Evolutionary conservation across 1,140 invertebrate species (phyloP).

Genomic region (Thalassaphorura encarpata): DNA sequence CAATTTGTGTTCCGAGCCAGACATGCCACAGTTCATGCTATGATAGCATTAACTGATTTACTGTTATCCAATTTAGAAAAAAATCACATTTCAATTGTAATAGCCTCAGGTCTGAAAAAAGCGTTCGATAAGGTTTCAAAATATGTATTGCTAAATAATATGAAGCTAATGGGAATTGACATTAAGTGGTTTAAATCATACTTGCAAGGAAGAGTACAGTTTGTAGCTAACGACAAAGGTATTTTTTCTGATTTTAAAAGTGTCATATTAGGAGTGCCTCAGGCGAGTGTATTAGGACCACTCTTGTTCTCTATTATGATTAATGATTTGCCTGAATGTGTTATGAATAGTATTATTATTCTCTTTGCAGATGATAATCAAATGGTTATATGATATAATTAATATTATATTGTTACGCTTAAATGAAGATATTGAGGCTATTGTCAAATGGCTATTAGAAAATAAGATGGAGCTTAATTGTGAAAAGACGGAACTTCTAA

Average conservation of each 20-base stretch:
- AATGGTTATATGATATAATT: not conserved
- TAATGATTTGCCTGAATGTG: conserved; percentile 8
- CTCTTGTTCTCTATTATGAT: conserved; percentile 18
- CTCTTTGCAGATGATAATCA: conserved; percentile 19
- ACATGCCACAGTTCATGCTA: conserved; percentile 37
- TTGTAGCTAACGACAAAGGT: not conserved
- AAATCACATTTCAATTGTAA: conserved; percentile 31
- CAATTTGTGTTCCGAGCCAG: conserved; percentile 39
- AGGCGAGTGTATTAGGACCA: conserved; percentile 16
- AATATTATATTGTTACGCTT: not conserved
- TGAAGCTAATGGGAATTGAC: conserved; percentile 20
- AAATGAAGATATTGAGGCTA: not conserved
- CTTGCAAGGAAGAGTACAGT: not conserved
- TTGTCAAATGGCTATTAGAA: not conserved
- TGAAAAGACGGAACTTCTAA: not conserved
- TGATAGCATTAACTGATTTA: conserved; percentile 35
- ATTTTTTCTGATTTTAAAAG: not conserved
- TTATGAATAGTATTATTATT: not conserved
- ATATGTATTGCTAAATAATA: conserved; percentile 35
- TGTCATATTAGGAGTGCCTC: conserved; percentile 6
- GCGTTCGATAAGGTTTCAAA: conserved; percentile 39
- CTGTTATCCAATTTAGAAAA: conserved; percentile 35
- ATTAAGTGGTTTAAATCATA: not conserved
- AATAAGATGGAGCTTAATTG: not conserved
- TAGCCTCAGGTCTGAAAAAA: conserved; percentile 39